phyloP scores from a whole-genome alignment of 2,797 vertebrate species.

The Botia almorhae region DNA sequence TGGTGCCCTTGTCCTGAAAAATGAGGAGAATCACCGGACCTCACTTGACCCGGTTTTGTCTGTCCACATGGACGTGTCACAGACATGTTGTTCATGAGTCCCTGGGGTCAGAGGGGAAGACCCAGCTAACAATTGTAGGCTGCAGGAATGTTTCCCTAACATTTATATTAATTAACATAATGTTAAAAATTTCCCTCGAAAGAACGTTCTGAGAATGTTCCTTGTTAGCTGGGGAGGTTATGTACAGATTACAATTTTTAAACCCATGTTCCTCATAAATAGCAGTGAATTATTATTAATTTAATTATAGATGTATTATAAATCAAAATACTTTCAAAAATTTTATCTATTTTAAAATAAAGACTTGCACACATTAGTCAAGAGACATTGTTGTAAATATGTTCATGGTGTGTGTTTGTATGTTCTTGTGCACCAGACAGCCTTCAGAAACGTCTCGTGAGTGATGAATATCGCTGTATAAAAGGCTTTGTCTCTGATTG shows the following conservation, averaged over 20 bases:
- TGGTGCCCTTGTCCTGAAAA: constrained; percentile 3
- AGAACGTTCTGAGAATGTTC: no score
- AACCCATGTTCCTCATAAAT: background rate
- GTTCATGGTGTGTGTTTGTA: background rate
- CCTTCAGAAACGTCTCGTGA: constrained; percentile 48
- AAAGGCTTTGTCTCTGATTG: constrained; percentile 76
- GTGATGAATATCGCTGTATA: constrained; percentile 81
- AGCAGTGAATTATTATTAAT: background rate
- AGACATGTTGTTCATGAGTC: background rate
- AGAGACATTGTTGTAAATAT: no score
- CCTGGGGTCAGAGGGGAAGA: constrained; percentile 16
- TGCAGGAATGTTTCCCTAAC: no score
- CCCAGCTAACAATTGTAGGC: no score
- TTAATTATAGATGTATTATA: no score
- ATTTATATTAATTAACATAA: no score
- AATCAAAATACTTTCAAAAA: no score
- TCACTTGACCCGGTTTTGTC: constrained; percentile 45
- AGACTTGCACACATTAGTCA: no score
- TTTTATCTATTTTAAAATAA: no score
- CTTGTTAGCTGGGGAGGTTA: background rate
- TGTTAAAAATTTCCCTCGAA: no score
- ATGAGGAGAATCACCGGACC: constrained; percentile 6
- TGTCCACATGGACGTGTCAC: constrained; percentile 13
- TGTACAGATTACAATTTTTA: background rate
- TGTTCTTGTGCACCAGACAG: constrained; percentile 28